Base-by-base conservation (phyloP, 1,140 invertebrate genomes). In the Lerema accius region DNA sequence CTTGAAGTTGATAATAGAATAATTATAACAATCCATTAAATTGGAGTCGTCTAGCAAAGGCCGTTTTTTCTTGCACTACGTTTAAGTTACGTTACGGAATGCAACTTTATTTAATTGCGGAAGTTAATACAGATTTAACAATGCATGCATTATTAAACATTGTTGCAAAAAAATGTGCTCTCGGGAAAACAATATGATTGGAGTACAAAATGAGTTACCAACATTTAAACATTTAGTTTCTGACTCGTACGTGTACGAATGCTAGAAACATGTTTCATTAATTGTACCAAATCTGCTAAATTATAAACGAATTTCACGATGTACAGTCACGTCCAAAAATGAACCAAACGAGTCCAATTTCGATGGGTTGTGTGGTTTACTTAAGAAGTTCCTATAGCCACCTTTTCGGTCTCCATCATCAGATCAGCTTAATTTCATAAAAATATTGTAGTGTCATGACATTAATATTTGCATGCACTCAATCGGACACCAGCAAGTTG, bases 41-140 rank as follows among this genome's bases (percentile, higher is more conserved):
- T 7, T 17, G 32, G 39, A 58, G 46, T 58, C 28, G 55, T 58
- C 28, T 42, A 58, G n/a, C 23, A 28, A 43, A 58, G 55, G 55
- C 14, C 42, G 23, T 35, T 58, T 58, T 56, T 56, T 56, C 3
- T 5, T 37, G 28, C 14, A 56, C 26, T 43, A 28, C 14, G 10
- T 56, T 56, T 58, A 32, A 32, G 3, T 35, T 46, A 58, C 55
- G 32, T 17, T 49, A 32, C 56, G 35, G 35, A 53, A 53, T 53
- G 50, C 16, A 37, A 51, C 32, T 59, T 48, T 59, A 49, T 59
- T 35, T 37, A 48, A 59, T 59, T 42, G 42, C 32, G 56, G 56
- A 59, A 59, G 43, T 37, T 23, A n/a, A 59, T 48, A 40, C 19
- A 37, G n/a, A 28, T 46, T 35, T 39, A 59, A 59, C 56, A 59